A percentile compares a stretch with the other conserved stretches of the same genome.
Evolutionary conservation across 1,140 invertebrate genomes (phyloP).

Genomic region (Philopotamus ludificatus): DNA sequence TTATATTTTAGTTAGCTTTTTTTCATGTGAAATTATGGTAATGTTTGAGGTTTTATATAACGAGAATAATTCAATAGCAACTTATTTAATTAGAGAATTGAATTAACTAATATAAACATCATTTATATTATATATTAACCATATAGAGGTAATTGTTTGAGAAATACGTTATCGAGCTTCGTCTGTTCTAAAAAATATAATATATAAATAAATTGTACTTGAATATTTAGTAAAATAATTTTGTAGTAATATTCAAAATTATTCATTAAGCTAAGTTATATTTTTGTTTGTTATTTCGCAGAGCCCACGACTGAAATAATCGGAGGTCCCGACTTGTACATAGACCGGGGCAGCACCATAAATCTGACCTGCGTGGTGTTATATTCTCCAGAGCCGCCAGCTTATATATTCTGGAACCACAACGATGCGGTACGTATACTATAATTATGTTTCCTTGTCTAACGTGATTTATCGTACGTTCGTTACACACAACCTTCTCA

Average conservation of each 20-base stretch:
- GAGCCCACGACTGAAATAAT: slow-evolving; percentile 87
- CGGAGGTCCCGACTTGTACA: slow-evolving; percentile 85
- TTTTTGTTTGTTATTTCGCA: slow-evolving; percentile 56
- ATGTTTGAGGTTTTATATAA: too few species aligned
- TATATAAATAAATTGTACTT: background rate
- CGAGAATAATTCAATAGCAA: too few species aligned
- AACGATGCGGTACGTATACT: slow-evolving; percentile 73
- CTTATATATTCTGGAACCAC: slow-evolving; percentile 92
- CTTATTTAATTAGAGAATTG: too few species aligned
- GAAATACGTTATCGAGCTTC: too few species aligned
- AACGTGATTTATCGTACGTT: background rate
- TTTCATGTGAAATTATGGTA: too few species aligned
- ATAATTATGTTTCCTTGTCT: background rate
- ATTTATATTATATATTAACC: too few species aligned
- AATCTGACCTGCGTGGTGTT: slow-evolving; percentile 89
- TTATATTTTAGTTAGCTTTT: too few species aligned
- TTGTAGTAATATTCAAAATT: too few species aligned
- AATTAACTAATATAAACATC: too few species aligned
- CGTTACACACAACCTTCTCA: too few species aligned
- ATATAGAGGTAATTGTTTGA: too few species aligned
- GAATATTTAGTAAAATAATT: background rate
- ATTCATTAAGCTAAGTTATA: too few species aligned
- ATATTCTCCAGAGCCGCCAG: slow-evolving; percentile 86
- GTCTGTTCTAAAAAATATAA: background rate
- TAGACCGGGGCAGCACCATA: slow-evolving; percentile 88